phyloP scores from a whole-genome alignment of 2,888 invertebrate genomes.

The Axea sp. region DNA sequence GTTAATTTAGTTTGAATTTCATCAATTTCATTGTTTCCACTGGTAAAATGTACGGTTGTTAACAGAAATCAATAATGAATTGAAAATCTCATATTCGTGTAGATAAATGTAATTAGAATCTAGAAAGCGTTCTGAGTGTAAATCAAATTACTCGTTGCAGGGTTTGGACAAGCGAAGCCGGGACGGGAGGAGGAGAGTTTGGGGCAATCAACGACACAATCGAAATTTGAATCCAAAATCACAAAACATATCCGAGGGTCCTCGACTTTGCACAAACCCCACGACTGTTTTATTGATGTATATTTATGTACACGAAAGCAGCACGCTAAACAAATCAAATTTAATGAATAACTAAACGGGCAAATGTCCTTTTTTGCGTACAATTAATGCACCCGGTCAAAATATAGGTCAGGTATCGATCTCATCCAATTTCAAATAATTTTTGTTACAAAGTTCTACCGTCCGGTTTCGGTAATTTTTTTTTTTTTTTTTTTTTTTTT shows the following conservation, averaged over 20 bases:
- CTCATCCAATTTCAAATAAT: conserved; percentile 9
- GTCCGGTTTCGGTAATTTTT: background rate
- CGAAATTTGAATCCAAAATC: conserved; percentile 8
- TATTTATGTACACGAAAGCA: too few relatives aligned
- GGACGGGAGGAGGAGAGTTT: background rate
- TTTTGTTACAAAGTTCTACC: background rate
- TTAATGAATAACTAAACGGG: conserved; percentile 22
- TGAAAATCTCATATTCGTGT: conserved; percentile 32
- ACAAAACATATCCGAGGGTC: conserved; percentile 3
- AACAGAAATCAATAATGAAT: conserved; percentile 37
- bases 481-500: background rate
- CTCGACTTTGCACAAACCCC: conserved; percentile 8
- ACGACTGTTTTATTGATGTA: conserved; percentile 1
- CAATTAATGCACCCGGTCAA: conserved; percentile 28
- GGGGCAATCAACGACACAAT: conserved; percentile 9
- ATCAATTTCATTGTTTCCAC: conserved; percentile 22
- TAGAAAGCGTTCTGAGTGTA: conserved; percentile 13
- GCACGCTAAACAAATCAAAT: conserved; percentile 9
- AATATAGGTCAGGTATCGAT: conserved; percentile 45
- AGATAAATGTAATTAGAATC: conserved; percentile 36
- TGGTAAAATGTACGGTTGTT: conserved; percentile 20
- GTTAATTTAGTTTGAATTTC: conserved; percentile 24
- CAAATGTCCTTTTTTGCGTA: conserved; percentile 21
- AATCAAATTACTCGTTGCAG: conserved; percentile 27
- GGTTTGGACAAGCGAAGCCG: background rate